phyloP scores from a whole-genome alignment of 2,888 invertebrate genomes.

The Strigamia transsilvanica region DNA sequence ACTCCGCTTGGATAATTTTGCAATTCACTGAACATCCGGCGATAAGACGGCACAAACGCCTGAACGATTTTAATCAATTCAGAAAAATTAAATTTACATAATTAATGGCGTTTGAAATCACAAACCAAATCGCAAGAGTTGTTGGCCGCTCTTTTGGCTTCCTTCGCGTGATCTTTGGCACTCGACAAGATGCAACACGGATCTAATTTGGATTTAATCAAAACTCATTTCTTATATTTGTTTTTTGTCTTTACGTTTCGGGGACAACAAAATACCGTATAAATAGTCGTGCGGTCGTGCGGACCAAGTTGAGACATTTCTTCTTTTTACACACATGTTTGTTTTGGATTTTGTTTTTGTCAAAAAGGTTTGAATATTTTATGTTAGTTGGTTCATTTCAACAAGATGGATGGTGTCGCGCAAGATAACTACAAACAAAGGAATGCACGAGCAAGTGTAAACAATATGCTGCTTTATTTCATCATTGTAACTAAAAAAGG shows the following conservation, averaged over 20 bases:
- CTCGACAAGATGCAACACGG: background rate
- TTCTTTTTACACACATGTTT: background rate
- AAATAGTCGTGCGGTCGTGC: background rate
- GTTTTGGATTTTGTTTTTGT: too few species aligned
- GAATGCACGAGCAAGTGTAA: too few species aligned
- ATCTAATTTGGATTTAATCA: background rate
- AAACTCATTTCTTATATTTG: background rate
- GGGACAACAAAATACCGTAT: background rate
- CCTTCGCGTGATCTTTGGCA: background rate
- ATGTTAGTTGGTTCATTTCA: too few species aligned
- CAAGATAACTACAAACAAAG: too few species aligned
- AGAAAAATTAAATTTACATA: background rate
- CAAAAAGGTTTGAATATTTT: too few species aligned
- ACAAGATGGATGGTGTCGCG: too few species aligned
- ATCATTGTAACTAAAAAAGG: too few species aligned
- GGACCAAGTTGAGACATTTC: background rate
- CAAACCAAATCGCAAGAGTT: background rate
- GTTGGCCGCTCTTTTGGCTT: background rate
- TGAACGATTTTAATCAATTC: background rate
- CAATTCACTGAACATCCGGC: slow-evolving; percentile 29
- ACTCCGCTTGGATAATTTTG: background rate
- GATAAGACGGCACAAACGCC: slow-evolving; percentile 18
- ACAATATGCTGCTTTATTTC: too few species aligned
- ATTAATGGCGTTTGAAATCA: background rate
- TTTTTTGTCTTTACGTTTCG: background rate